A percentile compares a stretch with the other conserved stretches of the same genome.
These are phyloP conservation scores for Dione vanillae DNA, from an alignment of 2,888 invertebrate species.

Conservation along the genomic window DNA sequence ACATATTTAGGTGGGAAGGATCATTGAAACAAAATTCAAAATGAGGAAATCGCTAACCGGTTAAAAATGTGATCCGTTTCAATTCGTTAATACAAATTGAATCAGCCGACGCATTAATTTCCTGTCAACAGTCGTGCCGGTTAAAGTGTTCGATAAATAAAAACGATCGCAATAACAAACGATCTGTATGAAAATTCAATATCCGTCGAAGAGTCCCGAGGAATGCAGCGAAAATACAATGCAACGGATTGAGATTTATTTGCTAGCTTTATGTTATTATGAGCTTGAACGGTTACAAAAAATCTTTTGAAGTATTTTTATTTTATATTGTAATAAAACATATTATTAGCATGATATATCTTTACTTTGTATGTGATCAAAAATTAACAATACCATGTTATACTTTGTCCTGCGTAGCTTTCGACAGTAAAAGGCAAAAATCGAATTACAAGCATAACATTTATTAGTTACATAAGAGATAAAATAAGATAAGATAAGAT, in stretches of 20 bases:
- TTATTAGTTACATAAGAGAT: not conserved
- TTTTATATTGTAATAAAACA: not conserved
- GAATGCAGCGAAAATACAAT: constrained; percentile 65
- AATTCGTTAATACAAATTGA: constrained; percentile 64
- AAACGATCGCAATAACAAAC: constrained; percentile 71
- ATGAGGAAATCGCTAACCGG: constrained; percentile 22
- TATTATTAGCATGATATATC: not conserved
- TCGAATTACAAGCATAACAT: not conserved
- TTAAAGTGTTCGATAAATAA: constrained; percentile 73
- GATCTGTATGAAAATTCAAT: constrained; percentile 81
- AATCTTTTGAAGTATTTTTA: not conserved
- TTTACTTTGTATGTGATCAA: not conserved
- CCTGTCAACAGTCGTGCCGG: constrained; percentile 70
- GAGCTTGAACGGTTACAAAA: constrained; percentile 23
- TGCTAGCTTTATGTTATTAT: constrained; percentile 43
- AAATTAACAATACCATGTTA: not conserved
- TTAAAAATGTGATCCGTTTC: constrained; percentile 33
- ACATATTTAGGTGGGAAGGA: constrained; percentile 17
- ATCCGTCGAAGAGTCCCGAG: constrained; percentile 68
- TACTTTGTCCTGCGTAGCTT: not conserved
- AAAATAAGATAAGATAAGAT: too few species aligned
- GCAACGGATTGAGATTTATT: constrained; percentile 67
- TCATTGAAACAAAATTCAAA: constrained; percentile 24
- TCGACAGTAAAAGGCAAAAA: not conserved
- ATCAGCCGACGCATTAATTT: constrained; percentile 76